Percentiles rank a stretch among this genome's conserved stretches.
Evolutionary conservation across 2,113 vertebrate genomes (phyloP).

Genomic region (Pristiophorus japonicus): DNA sequence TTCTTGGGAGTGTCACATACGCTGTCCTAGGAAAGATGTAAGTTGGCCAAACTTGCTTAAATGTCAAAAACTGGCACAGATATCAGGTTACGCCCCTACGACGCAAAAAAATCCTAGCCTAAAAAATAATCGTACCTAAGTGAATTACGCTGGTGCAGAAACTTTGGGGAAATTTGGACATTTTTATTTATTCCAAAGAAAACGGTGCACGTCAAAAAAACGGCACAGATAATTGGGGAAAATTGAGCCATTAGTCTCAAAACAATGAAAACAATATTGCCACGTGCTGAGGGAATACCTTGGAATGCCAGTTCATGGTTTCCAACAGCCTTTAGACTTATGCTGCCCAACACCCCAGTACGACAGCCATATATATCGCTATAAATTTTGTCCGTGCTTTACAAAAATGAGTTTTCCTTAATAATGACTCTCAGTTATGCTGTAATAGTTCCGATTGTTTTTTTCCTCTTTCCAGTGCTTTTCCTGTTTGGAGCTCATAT

Average conservation of each 20-base stretch:
- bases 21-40: too few species aligned
- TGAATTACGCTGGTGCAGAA: too few species aligned
- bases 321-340: not conserved
- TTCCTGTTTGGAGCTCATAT: slow-evolving; percentile 34
- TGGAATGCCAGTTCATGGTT: not conserved
- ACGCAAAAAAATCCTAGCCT: too few species aligned
- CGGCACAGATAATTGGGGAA: too few species aligned
- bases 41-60: too few species aligned
- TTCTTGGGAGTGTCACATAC: too few species aligned
- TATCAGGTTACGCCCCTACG: too few species aligned
- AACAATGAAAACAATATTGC: not conserved
- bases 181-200: too few species aligned
- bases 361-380: not conserved
- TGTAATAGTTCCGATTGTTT: not conserved
- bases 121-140: too few species aligned
- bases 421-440: not conserved
- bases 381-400: not conserved
- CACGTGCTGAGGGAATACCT: not conserved
- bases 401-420: slow-evolving; percentile 6
- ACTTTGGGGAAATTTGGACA: too few species aligned
- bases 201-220: too few species aligned
- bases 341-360: not conserved
- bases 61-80: too few species aligned
- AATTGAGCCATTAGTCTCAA: not conserved
- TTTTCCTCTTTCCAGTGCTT: slow-evolving; percentile 31